Evolutionary conservation across 2,888 invertebrate species (phyloP).

Genomic region (Epirrhoe alternata): DNA sequence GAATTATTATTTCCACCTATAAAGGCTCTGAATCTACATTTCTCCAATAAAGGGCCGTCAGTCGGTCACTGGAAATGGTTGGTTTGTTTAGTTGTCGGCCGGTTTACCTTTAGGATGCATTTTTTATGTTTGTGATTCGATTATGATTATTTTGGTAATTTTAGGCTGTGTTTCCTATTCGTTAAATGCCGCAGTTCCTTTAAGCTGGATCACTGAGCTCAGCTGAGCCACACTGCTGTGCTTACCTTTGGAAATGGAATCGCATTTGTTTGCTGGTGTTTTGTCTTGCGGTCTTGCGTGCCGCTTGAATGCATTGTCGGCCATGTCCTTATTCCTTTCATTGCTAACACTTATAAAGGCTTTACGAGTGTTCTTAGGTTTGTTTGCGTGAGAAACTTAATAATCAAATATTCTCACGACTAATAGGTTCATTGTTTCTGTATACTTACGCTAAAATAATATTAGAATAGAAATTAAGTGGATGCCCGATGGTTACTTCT

Average conservation of each 20-base stretch:
- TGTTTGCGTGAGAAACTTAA: conserved; percentile 45
- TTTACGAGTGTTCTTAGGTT: conserved; percentile 16
- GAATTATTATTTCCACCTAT: too few relatives aligned
- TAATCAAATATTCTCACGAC: conserved; percentile 46
- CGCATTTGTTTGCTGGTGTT: neutral
- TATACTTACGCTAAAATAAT: conserved; percentile 1
- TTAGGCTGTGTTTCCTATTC: neutral
- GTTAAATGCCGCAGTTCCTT: neutral
- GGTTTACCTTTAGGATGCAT: neutral
- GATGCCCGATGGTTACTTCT: neutral
- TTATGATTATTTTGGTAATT: neutral
- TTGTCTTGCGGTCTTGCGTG: conserved; percentile 14
- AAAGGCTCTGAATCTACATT: conserved; percentile 30
- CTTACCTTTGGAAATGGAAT: neutral
- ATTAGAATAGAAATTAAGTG: neutral
- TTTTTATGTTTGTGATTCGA: neutral
- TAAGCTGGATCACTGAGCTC: neutral
- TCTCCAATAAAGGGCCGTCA: conserved; percentile 24
- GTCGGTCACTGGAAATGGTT: conserved; percentile 3
- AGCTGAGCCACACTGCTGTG: neutral
- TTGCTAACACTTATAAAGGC: conserved; percentile 16
- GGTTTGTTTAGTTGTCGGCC: conserved; percentile 9
- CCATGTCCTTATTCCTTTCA: conserved; percentile 30
- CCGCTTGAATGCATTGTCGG: conserved; percentile 26
- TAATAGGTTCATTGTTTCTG: conserved; percentile 15